Percentiles rank a stretch among this genome's conserved stretches.
Evolutionary conservation across 1,140 invertebrate species (phyloP).

Genomic region (Aphelenchoides fujianensis): DNA sequence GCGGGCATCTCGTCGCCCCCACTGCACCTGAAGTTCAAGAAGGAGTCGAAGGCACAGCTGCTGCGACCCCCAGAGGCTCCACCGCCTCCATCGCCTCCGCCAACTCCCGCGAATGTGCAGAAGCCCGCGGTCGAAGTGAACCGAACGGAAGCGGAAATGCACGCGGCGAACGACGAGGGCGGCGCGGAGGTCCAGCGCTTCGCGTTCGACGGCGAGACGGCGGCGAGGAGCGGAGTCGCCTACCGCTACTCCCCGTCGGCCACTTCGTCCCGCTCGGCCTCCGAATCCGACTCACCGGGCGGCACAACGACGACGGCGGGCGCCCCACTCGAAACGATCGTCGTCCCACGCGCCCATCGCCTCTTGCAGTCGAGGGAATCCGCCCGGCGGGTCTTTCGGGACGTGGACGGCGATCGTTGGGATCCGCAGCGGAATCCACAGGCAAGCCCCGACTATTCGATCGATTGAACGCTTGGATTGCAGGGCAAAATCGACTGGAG

Average conservation of each 20-base stretch:
- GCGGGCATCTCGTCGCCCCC: not conserved
- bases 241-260: not conserved
- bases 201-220: not conserved
- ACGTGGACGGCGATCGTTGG: conserved; percentile 32
- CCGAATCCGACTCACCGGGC: not conserved
- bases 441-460: conserved; percentile 26
- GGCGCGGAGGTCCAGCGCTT: no score
- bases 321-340: not conserved
- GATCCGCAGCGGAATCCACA: conserved; percentile 29
- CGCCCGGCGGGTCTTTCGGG: conserved; percentile 11
- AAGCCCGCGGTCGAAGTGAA: no score
- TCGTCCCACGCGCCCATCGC: conserved; percentile 30
- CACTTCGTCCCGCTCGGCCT: not conserved
- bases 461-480: conserved; percentile 38
- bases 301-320: not conserved
- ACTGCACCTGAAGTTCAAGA: not conserved
- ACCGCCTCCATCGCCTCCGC: not conserved
- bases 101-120: not conserved
- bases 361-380: conserved; percentile 27
- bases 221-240: not conserved
- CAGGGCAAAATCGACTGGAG: conserved; percentile 45
- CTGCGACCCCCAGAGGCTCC: not conserved
- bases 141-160: no score
- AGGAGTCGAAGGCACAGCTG: not conserved
- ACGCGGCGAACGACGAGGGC: no score